Conservation (phyloP, 2,888 invertebrate species). For the Nysson spinosus region DNA sequence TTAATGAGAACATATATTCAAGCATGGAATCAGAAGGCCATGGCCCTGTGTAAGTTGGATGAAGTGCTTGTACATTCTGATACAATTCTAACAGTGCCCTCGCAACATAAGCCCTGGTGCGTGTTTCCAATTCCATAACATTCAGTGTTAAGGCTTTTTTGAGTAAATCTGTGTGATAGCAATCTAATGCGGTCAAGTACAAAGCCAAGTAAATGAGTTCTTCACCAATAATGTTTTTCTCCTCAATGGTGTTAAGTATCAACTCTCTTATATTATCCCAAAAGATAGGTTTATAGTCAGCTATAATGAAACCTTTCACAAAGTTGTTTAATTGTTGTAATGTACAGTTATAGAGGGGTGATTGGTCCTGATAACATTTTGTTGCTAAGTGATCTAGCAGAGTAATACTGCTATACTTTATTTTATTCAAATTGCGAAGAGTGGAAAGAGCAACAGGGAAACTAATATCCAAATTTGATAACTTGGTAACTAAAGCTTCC, state of each 20-base stretch:
- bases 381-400: conserved; percentile 81
- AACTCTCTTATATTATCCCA: conserved; percentile 79
- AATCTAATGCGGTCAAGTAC: conserved; percentile 81
- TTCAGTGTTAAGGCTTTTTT: conserved; percentile 78
- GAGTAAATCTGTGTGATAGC: conserved; percentile 80
- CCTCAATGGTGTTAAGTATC: conserved; percentile 75
- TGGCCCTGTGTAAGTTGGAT: conserved; percentile 76
- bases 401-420: conserved; percentile 80
- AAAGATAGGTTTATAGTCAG: conserved; percentile 81
- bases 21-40: conserved; percentile 77
- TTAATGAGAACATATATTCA: conserved; percentile 69
- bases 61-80: conserved; percentile 79
- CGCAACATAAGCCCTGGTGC: neutral
- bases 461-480: conserved; percentile 74
- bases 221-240: conserved; percentile 54
- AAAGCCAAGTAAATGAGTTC: conserved; percentile 72
- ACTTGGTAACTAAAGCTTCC: conserved; percentile 78
- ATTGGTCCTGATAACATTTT: conserved; percentile 76
- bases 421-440: conserved; percentile 23
- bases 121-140: neutral
- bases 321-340: conserved; percentile 78
- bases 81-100: conserved; percentile 78
- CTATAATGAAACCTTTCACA: conserved; percentile 80
- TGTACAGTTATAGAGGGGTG: conserved; percentile 75
- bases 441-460: conserved; percentile 79